Evolutionary conservation across 1,140 invertebrate species (phyloP).

Genomic region (Nasonia longicornis): DNA sequence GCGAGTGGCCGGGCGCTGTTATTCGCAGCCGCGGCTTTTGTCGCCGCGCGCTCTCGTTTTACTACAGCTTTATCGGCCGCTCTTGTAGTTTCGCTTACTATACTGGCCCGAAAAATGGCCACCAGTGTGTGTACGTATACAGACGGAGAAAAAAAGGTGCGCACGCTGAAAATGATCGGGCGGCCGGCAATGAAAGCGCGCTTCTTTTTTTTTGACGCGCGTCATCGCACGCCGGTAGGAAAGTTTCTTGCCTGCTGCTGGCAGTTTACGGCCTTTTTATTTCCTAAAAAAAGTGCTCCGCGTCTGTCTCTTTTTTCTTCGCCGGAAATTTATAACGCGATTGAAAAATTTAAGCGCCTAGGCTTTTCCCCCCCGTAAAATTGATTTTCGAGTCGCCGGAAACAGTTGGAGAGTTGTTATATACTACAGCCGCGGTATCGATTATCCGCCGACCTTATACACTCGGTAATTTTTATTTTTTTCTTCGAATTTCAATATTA

Average conservation of each 20-base stretch:
- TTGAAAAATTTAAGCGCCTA: neutral
- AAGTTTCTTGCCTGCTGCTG: too few species aligned
- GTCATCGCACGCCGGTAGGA: too few species aligned
- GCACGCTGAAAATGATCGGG: neutral
- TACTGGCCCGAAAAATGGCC: neutral
- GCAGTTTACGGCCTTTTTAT: too few species aligned
- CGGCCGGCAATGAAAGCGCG: too few species aligned
- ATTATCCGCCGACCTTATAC: neutral
- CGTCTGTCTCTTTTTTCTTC: neutral
- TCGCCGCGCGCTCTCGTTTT: conserved; percentile 2
- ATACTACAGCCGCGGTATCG: neutral
- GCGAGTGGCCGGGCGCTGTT: neutral
- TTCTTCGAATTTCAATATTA: too few species aligned
- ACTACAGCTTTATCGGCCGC: conserved; percentile 18
- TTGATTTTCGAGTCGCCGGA: neutral
- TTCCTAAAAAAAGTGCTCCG: neutral
- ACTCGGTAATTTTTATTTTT: too few species aligned
- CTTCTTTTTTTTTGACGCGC: too few species aligned
- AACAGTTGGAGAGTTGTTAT: neutral
- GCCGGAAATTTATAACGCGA: neutral
- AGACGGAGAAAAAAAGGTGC: neutral
- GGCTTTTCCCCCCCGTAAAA: neutral
- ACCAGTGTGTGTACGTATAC: too few species aligned
- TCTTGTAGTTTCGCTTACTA: neutral
- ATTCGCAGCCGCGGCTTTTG: conserved; percentile 5